phyloP scores from a whole-genome alignment of 2,113 vertebrate genomes.

The Penelope pileata region DNA sequence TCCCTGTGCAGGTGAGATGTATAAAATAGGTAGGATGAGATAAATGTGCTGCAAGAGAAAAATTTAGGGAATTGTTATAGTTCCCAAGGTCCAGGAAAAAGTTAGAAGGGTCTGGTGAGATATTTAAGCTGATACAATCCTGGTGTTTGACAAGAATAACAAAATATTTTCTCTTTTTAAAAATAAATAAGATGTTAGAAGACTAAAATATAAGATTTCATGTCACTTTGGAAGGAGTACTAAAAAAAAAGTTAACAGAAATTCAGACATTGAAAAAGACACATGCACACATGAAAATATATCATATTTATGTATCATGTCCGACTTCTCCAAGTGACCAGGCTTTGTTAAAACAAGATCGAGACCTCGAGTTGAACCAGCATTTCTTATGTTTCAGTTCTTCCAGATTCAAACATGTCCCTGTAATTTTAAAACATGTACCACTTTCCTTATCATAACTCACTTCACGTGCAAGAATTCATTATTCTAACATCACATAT shows the following conservation, averaged over 20 bases:
- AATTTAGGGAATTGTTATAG: background rate
- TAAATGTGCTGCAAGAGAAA: background rate
- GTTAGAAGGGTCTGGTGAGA: background rate
- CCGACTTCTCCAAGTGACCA: background rate
- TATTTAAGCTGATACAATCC: background rate
- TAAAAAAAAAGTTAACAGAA: background rate
- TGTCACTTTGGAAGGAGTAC: background rate
- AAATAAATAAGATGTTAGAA: background rate
- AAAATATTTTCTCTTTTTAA: background rate
- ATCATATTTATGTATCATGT: background rate
- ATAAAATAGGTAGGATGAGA: background rate
- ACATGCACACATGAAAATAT: background rate
- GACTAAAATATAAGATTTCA: background rate
- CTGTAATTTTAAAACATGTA: background rate
- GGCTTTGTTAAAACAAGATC: background rate
- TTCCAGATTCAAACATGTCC: background rate
- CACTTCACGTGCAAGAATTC: background rate
- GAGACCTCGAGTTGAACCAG: background rate
- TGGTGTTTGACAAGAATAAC: background rate
- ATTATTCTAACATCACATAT: background rate
- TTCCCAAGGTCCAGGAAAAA: background rate
- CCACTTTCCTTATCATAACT: background rate
- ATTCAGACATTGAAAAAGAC: background rate
- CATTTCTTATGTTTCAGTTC: background rate
- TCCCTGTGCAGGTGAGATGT: background rate